Percentiles rank a stretch among this genome's conserved stretches.
phyloP scores from a whole-genome alignment of 1,140 invertebrate genomes.

The Drosophila miranda region DNA sequence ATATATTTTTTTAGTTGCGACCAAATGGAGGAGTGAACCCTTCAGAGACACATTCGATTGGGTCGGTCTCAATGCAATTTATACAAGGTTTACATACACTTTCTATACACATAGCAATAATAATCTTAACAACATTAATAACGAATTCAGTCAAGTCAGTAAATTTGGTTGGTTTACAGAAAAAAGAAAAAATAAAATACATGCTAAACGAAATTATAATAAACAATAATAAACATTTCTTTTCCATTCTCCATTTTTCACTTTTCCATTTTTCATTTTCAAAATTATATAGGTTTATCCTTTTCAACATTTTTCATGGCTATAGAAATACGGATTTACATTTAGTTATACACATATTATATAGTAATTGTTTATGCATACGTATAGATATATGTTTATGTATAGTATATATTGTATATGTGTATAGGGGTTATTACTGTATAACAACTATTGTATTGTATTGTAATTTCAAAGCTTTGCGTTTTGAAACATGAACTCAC shows the following conservation, averaged over 20 bases:
- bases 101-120: conserved; percentile 68
- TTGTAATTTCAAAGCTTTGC: conserved; percentile 73
- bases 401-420: conserved; percentile 41
- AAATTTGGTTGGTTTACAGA: conserved; percentile 78
- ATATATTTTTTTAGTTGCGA: conserved; percentile 37
- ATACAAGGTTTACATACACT: conserved; percentile 67
- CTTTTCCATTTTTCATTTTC: conserved; percentile 34
- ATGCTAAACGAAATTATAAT: conserved; percentile 25
- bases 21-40: conserved; percentile 43
- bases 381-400: conserved; percentile 2
- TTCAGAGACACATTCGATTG: conserved; percentile 36
- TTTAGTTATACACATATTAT: conserved; percentile 57
- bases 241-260: conserved; percentile 22
- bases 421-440: conserved; percentile 34
- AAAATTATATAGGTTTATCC: conserved; percentile 65
- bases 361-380: conserved; percentile 37
- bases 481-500: conserved; percentile 76
- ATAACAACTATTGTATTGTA: conserved; percentile 65
- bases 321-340: conserved; percentile 65
- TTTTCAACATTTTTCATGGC: conserved; percentile 18
- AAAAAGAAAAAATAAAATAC: conserved; percentile 48
- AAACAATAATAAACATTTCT: conserved; percentile 53
- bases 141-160: conserved; percentile 79
- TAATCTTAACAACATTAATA: conserved; percentile 77
- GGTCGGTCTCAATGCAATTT: conserved; percentile 65